phyloP scores from a whole-genome alignment of 2,888 invertebrate species.

The Lochmaea crataegi region DNA sequence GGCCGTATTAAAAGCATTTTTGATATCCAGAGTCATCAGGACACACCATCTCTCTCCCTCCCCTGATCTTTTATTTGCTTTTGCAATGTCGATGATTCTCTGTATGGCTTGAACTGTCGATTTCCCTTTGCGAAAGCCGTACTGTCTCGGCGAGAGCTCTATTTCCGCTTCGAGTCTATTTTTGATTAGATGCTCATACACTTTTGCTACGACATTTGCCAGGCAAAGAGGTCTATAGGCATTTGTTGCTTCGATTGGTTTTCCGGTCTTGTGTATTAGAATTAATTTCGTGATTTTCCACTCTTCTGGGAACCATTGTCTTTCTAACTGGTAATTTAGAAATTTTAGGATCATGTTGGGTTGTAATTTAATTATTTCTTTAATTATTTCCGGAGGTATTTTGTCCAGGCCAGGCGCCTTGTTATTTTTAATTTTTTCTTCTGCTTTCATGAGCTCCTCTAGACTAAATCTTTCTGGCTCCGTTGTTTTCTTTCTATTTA shows the following conservation, averaged over 20 bases:
- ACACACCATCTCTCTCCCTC: too few species aligned
- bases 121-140: slow-evolving; percentile 15
- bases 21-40: slow-evolving; percentile 31
- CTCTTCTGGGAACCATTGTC: slow-evolving; percentile 22
- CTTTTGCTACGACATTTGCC: slow-evolving; percentile 33
- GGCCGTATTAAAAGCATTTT: slow-evolving; percentile 43
- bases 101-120: slow-evolving; percentile 22
- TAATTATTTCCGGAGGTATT: slow-evolving; percentile 19
- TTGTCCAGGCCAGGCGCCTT: slow-evolving; percentile 24
- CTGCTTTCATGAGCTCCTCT: too few species aligned
- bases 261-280: slow-evolving; percentile 18
- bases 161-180: slow-evolving; percentile 17
- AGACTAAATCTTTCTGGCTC: too few species aligned
- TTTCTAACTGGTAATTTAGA: not conserved
- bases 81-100: not conserved
- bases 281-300: slow-evolving; percentile 39
- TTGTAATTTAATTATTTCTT: not conserved
- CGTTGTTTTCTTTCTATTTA: too few species aligned
- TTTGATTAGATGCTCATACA: slow-evolving; percentile 29
- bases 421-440: too few species aligned
- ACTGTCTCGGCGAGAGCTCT: slow-evolving; percentile 12
- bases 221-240: slow-evolving; percentile 37
- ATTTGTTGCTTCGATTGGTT: not conserved
- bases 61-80: not conserved
- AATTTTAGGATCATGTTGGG: slow-evolving; percentile 1